Conservation (phyloP, 2,888 invertebrate genomes). For the Lasioglossum zephyrum region DNA sequence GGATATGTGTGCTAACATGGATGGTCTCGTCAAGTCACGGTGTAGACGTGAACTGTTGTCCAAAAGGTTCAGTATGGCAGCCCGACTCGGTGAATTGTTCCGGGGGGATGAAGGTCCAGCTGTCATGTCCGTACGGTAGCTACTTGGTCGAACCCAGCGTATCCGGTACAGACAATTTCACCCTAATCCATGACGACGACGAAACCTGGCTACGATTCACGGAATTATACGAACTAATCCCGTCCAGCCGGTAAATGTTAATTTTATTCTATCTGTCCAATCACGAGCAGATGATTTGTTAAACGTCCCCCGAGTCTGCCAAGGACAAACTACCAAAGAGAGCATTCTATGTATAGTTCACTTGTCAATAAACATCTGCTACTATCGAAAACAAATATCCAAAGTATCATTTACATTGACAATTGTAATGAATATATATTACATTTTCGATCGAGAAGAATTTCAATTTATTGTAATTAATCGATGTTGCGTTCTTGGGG, state of each 20-base stretch:
- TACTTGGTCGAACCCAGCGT: conserved; percentile 72
- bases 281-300: not conserved
- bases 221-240: conserved; percentile 36
- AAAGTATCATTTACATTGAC: not conserved
- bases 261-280: not conserved
- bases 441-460: too few species aligned
- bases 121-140: conserved; percentile 72
- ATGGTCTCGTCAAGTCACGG: conserved; percentile 26
- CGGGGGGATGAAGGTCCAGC: conserved; percentile 67
- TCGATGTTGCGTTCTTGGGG: not conserved
- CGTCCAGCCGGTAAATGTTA: conserved; percentile 49
- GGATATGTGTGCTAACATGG: conserved; percentile 48
- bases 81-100: conserved; percentile 62
- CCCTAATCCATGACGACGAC: conserved; percentile 18
- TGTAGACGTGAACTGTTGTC: conserved; percentile 64
- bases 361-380: not conserved
- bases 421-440: not conserved
- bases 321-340: not conserved
- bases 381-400: not conserved
- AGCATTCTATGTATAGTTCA: not conserved
- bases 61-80: conserved; percentile 45
- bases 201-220: conserved; percentile 34
- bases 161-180: conserved; percentile 36
- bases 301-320: not conserved
- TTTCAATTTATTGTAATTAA: not conserved